These are phyloP conservation scores for Melanotaenia boesemani DNA, from an alignment of 2,797 vertebrate genomes.

Conservation along the genomic window DNA sequence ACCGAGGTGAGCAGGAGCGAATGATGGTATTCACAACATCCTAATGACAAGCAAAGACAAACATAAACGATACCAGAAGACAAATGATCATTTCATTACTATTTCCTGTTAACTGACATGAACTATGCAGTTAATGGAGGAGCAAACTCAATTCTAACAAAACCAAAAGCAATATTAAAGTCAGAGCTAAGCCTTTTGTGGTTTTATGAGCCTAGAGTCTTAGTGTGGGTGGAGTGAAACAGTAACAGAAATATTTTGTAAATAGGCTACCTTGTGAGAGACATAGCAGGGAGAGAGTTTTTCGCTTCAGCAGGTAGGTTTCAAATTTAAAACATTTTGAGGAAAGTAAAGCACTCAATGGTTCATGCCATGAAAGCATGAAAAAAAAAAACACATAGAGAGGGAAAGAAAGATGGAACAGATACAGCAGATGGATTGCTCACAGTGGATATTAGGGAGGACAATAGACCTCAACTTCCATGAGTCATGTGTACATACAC, in stretches of 20 bases:
- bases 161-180: background rate
- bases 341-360: slow-evolving; percentile 57
- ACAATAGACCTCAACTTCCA: slow-evolving; percentile 73
- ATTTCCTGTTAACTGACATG: background rate
- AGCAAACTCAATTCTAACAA: slow-evolving; percentile 15
- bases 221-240: slow-evolving; percentile 10
- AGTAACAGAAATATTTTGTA: slow-evolving; percentile 40
- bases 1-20: slow-evolving; percentile 92
- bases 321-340: slow-evolving; percentile 49
- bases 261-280: slow-evolving; percentile 40
- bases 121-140: background rate
- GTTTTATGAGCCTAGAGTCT: slow-evolving; percentile 11
- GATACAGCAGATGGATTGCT: slow-evolving; percentile 72
- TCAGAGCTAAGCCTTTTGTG: background rate
- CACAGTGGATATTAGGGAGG: slow-evolving; percentile 50
- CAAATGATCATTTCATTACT: background rate
- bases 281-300: slow-evolving; percentile 44
- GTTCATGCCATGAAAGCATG: slow-evolving; percentile 47
- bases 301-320: slow-evolving; percentile 48
- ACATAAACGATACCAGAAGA: slow-evolving; percentile 10
- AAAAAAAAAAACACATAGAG: background rate
- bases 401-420: slow-evolving; percentile 7
- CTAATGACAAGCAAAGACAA: slow-evolving; percentile 70
- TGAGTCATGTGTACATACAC: slow-evolving; percentile 58
- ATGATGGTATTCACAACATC: slow-evolving; percentile 94